Conservation (phyloP, 2,888 invertebrate genomes). For the Autographa pulchrina region DNA sequence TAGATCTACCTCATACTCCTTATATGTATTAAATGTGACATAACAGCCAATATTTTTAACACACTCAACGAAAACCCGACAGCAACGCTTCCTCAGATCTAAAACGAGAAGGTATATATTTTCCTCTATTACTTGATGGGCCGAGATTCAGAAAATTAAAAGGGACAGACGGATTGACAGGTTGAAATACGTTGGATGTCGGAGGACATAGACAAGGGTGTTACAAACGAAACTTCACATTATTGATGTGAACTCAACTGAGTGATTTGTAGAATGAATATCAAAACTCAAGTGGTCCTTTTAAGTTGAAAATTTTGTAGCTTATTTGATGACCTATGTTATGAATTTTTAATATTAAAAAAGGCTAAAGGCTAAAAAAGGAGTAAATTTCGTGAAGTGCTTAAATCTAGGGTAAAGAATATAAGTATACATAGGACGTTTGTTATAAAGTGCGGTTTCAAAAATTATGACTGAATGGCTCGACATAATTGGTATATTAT, state of each 20-base stretch:
- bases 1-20: not conserved
- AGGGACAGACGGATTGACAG: constrained; percentile 47
- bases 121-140: constrained; percentile 39
- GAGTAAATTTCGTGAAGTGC: too few relatives aligned
- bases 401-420: too few relatives aligned
- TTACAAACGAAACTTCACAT: constrained; percentile 27
- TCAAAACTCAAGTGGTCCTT: not conserved
- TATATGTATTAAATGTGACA: not conserved
- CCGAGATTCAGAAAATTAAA: constrained; percentile 55
- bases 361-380: too few relatives aligned
- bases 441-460: too few relatives aligned
- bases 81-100: constrained; percentile 36
- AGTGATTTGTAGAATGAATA: constrained; percentile 33
- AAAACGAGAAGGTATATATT: constrained; percentile 38
- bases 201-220: constrained; percentile 42
- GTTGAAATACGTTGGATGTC: constrained; percentile 43
- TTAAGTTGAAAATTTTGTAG: too few relatives aligned
- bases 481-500: too few relatives aligned
- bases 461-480: too few relatives aligned
- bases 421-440: too few relatives aligned
- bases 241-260: constrained; percentile 37
- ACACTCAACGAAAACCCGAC: constrained; percentile 18
- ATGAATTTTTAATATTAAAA: too few relatives aligned
- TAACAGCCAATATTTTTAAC: constrained; percentile 12
- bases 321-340: too few relatives aligned